Conservation (phyloP, 2,113 vertebrate species). For the Xerus inauris region DNA sequence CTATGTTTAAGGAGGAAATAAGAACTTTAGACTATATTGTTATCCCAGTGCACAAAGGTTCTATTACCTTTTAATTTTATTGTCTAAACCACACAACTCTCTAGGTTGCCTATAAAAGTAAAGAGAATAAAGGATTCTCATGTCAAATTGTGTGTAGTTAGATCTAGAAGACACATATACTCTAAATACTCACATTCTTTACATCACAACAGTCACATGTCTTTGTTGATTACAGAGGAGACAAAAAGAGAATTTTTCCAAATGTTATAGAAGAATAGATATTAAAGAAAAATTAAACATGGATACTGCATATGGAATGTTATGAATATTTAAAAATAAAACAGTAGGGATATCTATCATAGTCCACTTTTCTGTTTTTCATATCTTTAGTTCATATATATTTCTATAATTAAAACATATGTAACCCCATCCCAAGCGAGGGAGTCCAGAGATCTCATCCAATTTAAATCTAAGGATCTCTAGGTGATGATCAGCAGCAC, state of each 20-base stretch:
- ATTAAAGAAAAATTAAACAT: neutral
- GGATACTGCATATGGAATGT: neutral
- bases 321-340: neutral
- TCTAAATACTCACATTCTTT: no score
- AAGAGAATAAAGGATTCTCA: neutral
- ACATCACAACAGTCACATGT: neutral
- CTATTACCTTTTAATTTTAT: neutral
- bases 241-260: neutral
- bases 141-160: neutral
- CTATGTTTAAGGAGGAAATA: neutral
- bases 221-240: neutral
- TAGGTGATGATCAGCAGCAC: neutral
- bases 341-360: neutral
- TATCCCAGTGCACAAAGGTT: neutral
- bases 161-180: neutral
- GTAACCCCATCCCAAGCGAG: neutral
- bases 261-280: neutral
- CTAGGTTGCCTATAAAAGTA: neutral
- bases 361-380: neutral
- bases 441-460: neutral
- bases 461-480: neutral
- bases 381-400: neutral
- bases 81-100: neutral
- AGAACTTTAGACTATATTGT: neutral
- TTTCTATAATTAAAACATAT: neutral